Conservation (phyloP, 2,113 vertebrate genomes). For the Myxocyprinus asiaticus region DNA sequence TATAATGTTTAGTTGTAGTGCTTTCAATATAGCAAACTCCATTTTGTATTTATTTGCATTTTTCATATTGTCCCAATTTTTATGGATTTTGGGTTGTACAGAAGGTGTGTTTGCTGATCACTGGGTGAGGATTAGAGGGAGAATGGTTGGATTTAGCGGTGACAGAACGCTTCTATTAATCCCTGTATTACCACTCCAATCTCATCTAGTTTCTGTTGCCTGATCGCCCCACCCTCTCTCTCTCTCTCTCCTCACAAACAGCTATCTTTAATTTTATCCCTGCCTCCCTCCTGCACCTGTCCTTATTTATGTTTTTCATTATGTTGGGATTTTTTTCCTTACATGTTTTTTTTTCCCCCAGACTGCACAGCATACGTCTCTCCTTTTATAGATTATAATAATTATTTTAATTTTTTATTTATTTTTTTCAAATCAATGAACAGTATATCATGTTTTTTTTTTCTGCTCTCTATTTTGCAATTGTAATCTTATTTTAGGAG, state of each 20-base stretch:
- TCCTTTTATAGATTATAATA: neutral
- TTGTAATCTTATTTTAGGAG: neutral
- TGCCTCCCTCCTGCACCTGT: neutral
- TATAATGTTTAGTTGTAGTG: no score
- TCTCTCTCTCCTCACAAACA: neutral
- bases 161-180: constrained; percentile 64
- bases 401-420: neutral
- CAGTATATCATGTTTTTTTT: neutral
- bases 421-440: constrained; percentile 1
- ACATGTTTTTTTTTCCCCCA: neutral
- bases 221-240: neutral
- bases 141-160: constrained; percentile 57
- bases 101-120: constrained; percentile 49
- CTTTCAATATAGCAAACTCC: no score
- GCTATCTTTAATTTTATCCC: neutral
- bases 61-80: no score
- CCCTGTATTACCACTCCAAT: constrained; percentile 53
- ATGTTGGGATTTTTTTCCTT: neutral
- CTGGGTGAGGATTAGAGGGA: constrained; percentile 60
- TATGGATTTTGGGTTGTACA: no score
- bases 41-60: no score
- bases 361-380: constrained; percentile 12
- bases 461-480: neutral
- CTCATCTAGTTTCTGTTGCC: constrained; percentile 25
- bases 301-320: neutral